These are phyloP conservation scores for Heliangelus exortis DNA, from an alignment of 2,797 vertebrate species.

Conservation along the genomic window DNA sequence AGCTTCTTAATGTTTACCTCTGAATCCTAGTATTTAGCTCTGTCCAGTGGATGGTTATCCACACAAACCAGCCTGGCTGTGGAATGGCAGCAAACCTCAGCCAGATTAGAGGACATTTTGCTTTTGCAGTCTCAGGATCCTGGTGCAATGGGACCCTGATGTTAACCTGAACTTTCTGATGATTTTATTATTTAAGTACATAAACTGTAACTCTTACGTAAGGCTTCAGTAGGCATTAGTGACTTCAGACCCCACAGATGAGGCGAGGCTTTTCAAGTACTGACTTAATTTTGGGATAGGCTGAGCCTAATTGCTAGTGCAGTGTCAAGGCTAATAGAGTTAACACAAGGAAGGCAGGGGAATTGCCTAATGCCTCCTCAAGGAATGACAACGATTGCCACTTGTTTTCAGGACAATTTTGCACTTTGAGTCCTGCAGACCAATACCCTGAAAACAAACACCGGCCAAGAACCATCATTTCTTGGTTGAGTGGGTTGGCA, in stretches of 20 bases:
- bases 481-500: background rate
- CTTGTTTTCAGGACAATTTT: background rate
- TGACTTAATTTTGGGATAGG: background rate
- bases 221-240: background rate
- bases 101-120: background rate
- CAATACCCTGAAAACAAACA: background rate
- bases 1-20: background rate
- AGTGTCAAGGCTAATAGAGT: background rate
- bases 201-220: background rate
- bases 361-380: background rate
- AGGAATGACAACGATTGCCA: background rate
- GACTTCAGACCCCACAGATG: background rate
- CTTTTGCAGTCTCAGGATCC: background rate
- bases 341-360: background rate
- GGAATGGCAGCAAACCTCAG: background rate
- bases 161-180: background rate
- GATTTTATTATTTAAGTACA: background rate
- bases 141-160: rapidly evolving
- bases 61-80: background rate
- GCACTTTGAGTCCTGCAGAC: background rate
- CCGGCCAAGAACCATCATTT: rapidly evolving
- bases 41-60: background rate
- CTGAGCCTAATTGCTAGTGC: background rate
- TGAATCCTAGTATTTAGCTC: background rate
- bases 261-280: background rate